phyloP scores from a whole-genome alignment of 2,113 vertebrate species.

The Emydocephalus ijimae region DNA sequence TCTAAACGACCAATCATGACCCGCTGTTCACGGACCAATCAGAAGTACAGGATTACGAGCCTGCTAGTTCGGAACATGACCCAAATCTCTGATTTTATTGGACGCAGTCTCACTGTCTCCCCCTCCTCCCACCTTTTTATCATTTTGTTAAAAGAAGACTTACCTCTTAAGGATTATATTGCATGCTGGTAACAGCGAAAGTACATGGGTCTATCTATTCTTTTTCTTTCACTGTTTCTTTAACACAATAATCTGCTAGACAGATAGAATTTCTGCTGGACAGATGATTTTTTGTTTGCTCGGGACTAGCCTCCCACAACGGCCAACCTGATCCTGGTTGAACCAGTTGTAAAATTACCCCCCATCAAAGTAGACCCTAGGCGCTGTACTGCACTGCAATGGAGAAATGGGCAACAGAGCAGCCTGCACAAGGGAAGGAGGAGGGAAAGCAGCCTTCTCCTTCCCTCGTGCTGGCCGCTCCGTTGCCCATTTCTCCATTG shows the following conservation, averaged over 20 bases:
- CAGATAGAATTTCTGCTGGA: background rate
- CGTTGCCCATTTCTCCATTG: too few relatives aligned
- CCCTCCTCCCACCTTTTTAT: background rate
- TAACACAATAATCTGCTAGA: background rate
- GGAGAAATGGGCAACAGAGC: too few relatives aligned
- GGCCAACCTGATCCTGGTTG: too few relatives aligned
- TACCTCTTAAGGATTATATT: background rate
- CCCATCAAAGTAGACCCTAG: too few relatives aligned
- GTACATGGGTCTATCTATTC: background rate
- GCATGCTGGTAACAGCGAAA: background rate
- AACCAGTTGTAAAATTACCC: too few relatives aligned
- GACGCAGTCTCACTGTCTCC: background rate
- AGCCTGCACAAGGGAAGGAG: rapidly evolving
- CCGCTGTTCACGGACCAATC: too few relatives aligned
- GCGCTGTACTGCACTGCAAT: too few relatives aligned
- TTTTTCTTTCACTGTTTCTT: background rate
- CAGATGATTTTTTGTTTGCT: background rate
- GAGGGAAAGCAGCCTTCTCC: too few relatives aligned
- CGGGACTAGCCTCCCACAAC: too few relatives aligned
- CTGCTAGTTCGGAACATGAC: background rate
- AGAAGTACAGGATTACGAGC: too few relatives aligned
- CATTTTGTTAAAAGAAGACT: background rate
- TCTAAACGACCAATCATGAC: too few relatives aligned
- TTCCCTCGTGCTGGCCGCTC: too few relatives aligned
- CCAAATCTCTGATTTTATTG: background rate